Base-by-base conservation (phyloP, 2,113 vertebrate genomes). In the Brachyistius frenatus region DNA sequence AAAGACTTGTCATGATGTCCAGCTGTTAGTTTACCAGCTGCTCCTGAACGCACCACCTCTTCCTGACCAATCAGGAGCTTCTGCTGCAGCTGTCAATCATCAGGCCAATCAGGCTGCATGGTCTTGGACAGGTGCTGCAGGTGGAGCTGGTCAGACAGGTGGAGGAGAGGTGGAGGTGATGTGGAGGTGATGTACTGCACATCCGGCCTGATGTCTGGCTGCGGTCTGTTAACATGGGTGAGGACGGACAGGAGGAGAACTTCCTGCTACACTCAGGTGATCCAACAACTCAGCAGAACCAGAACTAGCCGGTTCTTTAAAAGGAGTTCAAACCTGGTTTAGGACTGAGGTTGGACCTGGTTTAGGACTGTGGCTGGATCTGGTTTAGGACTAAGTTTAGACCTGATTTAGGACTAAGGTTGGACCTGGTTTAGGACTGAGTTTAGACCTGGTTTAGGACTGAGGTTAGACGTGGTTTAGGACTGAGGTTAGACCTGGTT, bases 201-300 rank as follows among this genome's bases (percentile, higher is more conserved):
- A 0, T 80, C 88, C 10, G 81, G 72, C 10, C 61, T 89, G 46
- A 76, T 87, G 39, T 75, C 92, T 33, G 71, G 78, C 56, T 84
- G 89, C 0, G 65, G 64, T 1, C n/a, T 92, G 37, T 55, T 87
- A 14, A 73, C 50, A 4, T 92, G 91, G 86, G 73, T 58, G 9
- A 81, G 49, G 64, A 86, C 37, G 23, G 81, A 90, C 41, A 76
- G n/a, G n/a, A 71, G 2, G 3, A 8, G 3, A 2, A 30, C 5
- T 0, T 14, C 10, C 74, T 70, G 54, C 60, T 52, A 9, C 56
- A 32, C 41, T 4, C 80, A 89, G 87, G 87, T 90, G 49, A 73
- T 16, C 6, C 5, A 23, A 23, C 44, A 46, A 5, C 16, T n/a
- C 50, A 4, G 11, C 23, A 23, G 23, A 23, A 23, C 23, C 23